Conservation (phyloP, 1,140 invertebrate species). For the Drosophila rhopaloa region DNA sequence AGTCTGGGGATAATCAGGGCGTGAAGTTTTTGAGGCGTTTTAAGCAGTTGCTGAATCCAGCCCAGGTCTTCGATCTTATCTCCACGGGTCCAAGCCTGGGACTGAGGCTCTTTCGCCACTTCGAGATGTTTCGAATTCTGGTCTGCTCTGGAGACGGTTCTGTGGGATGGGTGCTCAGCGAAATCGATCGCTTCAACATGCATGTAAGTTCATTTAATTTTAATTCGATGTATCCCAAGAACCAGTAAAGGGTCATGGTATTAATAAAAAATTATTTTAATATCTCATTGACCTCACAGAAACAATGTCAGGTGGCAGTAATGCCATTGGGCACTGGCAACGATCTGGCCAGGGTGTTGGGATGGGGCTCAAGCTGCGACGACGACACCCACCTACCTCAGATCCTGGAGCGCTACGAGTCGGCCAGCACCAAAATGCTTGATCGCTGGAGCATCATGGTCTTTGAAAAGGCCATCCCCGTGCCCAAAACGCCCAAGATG, state of each 20-base stretch:
- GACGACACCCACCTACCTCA: slow-evolving; percentile 97
- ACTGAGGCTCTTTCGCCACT: slow-evolving; percentile 94
- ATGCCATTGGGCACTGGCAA: slow-evolving; percentile 98
- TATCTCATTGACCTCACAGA: slow-evolving; percentile 85
- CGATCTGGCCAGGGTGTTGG: slow-evolving; percentile 96
- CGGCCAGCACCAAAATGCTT: slow-evolving; percentile 97
- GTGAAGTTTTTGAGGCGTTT: slow-evolving; percentile 98
- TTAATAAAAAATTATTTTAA: neutral
- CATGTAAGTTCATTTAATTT: slow-evolving; percentile 88
- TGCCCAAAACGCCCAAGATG: slow-evolving; percentile 86
- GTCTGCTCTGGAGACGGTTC: slow-evolving; percentile 97
- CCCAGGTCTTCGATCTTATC: slow-evolving; percentile 98
- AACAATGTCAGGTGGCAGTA: slow-evolving; percentile 96
- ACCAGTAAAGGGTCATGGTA: neutral
- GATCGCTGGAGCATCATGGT: slow-evolving; percentile 98
- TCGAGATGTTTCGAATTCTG: slow-evolving; percentile 95
- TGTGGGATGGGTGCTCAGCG: slow-evolving; percentile 96
- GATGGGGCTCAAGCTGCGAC: slow-evolving; percentile 98
- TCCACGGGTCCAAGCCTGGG: slow-evolving; percentile 93
- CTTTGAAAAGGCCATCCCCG: slow-evolving; percentile 90
- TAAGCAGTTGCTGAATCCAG: slow-evolving; percentile 98
- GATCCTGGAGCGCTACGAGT: slow-evolving; percentile 96
- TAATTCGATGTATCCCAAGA: neutral
- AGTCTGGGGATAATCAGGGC: slow-evolving; percentile 98
- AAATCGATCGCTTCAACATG: slow-evolving; percentile 96